Percentiles rank a stretch among this genome's conserved stretches.
phyloP scores from a whole-genome alignment of 2,113 vertebrate species.

The Gracilinanus agilis region DNA sequence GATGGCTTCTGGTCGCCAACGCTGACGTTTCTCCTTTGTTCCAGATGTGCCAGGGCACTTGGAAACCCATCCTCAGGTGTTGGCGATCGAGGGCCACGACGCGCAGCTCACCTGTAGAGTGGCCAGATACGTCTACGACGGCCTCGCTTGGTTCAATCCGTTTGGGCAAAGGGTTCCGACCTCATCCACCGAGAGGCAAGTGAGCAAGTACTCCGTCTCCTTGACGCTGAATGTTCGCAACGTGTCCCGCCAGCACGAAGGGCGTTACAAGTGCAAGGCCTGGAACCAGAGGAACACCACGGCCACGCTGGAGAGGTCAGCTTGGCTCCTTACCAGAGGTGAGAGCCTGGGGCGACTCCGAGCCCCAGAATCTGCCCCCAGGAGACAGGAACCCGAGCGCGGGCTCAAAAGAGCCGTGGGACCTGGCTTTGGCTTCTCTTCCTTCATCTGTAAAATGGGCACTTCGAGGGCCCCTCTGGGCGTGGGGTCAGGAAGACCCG shows the following conservation, averaged over 20 bases:
- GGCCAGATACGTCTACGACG: conserved; percentile 88
- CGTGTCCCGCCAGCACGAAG: conserved; percentile 81
- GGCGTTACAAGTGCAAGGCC: conserved; percentile 87
- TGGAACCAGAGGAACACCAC: conserved; percentile 80
- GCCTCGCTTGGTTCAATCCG: conserved; percentile 87
- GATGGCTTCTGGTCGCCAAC: not conserved
- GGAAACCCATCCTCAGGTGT: conserved; percentile 77
- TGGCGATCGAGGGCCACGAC: conserved; percentile 84
- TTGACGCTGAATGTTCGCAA: conserved; percentile 85
- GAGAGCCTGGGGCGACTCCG: not conserved
- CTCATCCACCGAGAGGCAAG: conserved; percentile 52
- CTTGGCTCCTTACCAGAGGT: conserved; percentile 87
- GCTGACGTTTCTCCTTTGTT: conserved; percentile 32
- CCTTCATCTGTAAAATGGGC: not conserved
- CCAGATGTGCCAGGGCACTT: conserved; percentile 85
- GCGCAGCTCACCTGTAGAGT: conserved; percentile 87
- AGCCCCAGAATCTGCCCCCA: fast-evolving
- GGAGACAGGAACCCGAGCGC: not conserved
- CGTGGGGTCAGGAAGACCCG: not conserved
- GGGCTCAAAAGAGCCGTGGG: too few relatives aligned
- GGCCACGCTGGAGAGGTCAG: conserved; percentile 74
- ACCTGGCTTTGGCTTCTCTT: not conserved
- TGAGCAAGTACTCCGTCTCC: conserved; percentile 85
- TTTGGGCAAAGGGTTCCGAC: conserved; percentile 72
- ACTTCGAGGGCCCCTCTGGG: not conserved